Evolutionary conservation across 2,113 vertebrate species (phyloP).

Genomic region (Microcebus griseorufus): DNA sequence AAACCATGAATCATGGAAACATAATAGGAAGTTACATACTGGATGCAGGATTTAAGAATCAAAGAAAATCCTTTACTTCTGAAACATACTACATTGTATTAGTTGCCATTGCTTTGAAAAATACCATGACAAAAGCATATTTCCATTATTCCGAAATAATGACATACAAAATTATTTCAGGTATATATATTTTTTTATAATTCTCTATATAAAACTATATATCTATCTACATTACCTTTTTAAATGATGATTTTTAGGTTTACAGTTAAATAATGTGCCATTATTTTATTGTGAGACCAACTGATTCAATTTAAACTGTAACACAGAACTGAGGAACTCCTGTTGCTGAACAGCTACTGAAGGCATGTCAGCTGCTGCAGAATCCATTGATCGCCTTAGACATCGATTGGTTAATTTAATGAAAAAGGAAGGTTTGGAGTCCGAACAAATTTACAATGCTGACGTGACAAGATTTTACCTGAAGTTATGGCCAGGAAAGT

Average conservation of each 20-base stretch:
- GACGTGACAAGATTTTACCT: constrained; percentile 64
- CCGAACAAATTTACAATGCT: constrained; percentile 69
- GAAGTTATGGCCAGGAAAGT: constrained; percentile 37
- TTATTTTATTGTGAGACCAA: constrained; percentile 17
- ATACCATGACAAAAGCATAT: not conserved
- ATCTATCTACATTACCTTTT: not conserved
- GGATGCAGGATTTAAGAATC: not conserved
- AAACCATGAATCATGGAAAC: not conserved
- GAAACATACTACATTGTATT: not conserved
- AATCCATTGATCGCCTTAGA: constrained; percentile 74
- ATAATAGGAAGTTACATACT: not conserved
- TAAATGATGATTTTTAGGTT: not conserved
- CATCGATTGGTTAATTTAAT: constrained; percentile 79
- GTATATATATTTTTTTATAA: not conserved
- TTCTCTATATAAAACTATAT: not conserved
- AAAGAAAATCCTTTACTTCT: not conserved
- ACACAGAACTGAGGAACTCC: constrained; percentile 62
- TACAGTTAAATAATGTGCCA: not conserved
- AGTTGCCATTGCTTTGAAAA: not conserved
- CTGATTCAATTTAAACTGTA: constrained; percentile 74
- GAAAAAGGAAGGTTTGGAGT: constrained; percentile 67
- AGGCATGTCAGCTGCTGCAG: constrained; percentile 51
- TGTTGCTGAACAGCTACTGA: constrained; percentile 52
- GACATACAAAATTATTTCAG: not conserved
- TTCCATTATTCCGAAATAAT: not conserved